These are phyloP conservation scores for Cygnus buccinator DNA, from an alignment of 2,113 vertebrate species.

Conservation along the genomic window DNA sequence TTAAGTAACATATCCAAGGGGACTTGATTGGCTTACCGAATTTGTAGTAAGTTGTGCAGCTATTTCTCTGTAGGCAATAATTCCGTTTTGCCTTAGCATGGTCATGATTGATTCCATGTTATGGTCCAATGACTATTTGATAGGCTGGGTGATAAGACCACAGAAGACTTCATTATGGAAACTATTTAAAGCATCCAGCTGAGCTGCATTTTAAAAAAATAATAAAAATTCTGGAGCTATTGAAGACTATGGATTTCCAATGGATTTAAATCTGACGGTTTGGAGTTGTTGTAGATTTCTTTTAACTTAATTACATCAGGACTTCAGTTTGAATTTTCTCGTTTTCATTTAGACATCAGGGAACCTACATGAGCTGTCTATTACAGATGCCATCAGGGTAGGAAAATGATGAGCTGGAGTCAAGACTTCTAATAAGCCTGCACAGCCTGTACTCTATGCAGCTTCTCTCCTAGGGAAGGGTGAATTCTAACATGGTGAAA, in stretches of 20 bases:
- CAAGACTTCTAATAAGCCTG: not conserved
- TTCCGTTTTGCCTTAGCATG: not conserved
- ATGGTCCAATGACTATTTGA: not conserved
- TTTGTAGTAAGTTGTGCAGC: not conserved
- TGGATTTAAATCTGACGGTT: not conserved
- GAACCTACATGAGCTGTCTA: not conserved
- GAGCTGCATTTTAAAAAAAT: not conserved
- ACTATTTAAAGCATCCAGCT: not conserved
- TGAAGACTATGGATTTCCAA: not conserved
- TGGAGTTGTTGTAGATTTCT: not conserved
- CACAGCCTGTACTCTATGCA: accelerated
- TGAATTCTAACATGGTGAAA: not conserved
- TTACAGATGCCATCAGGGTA: not conserved
- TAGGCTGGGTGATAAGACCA: not conserved
- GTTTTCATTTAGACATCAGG: not conserved
- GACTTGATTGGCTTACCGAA: not conserved
- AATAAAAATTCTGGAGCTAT: not conserved
- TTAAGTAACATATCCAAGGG: not conserved
- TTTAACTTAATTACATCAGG: not conserved
- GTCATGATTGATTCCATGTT: not conserved
- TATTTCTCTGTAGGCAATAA: not conserved
- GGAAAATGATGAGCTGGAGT: not conserved
- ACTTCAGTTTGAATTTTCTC: not conserved
- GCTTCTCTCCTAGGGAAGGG: not conserved
- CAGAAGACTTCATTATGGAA: not conserved